Evolutionary conservation across 35 echinoderm and acorn worm species (phyloP).

Genomic region (Diadema setosum): DNA sequence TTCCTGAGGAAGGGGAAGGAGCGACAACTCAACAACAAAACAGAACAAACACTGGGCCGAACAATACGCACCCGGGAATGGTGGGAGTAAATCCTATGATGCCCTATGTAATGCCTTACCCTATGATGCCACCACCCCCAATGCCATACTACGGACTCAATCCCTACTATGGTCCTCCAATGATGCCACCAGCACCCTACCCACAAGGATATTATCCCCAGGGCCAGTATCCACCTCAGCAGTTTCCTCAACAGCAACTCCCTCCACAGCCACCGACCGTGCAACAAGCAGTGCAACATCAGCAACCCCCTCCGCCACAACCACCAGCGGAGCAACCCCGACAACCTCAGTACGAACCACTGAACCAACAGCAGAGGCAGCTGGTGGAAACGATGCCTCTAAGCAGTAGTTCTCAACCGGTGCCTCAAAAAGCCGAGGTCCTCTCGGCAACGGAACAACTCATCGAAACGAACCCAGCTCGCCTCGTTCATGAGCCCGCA

Average conservation of each 20-base stretch:
- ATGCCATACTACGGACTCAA: conserved; percentile 1
- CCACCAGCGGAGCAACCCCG: not conserved
- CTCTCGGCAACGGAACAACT: not conserved
- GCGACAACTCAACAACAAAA: not conserved
- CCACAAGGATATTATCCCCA: not conserved
- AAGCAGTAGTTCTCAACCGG: not conserved
- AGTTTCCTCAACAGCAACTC: not conserved
- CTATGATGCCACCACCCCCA: not conserved
- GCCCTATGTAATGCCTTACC: not conserved
- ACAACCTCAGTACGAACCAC: not conserved
- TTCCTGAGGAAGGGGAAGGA: not conserved
- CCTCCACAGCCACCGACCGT: no score
- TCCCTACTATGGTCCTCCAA: conserved; percentile 14
- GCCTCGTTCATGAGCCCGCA: not conserved
- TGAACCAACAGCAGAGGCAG: not conserved
- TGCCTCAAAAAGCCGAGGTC: not conserved
- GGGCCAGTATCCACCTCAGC: not conserved
- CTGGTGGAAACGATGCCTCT: not conserved
- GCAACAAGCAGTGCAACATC: no score
- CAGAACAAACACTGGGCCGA: not conserved
- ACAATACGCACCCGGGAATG: not conserved
- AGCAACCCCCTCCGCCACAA: not conserved
- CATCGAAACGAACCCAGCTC: not conserved
- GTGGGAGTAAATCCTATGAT: not conserved
- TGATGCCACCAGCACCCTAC: not conserved